Base-by-base conservation (phyloP, 2,113 vertebrate species). In the Myiagra hebetior region DNA sequence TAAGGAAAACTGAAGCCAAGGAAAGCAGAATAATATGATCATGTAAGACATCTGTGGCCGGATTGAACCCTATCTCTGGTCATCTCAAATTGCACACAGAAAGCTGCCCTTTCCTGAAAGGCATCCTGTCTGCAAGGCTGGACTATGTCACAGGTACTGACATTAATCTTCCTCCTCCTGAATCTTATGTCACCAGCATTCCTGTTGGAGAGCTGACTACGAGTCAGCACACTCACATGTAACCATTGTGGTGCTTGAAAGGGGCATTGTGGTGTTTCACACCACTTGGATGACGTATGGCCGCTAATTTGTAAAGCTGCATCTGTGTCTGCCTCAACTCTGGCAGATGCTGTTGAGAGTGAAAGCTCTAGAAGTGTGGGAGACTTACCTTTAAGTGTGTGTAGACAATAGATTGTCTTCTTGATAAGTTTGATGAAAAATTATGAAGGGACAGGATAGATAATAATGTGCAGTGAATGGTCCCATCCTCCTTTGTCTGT, bases 1-100 rank as follows among this genome's bases (percentile, higher is more conserved):
- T 65, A 69, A 59, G 39, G 80, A 77, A 94, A 65, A 59, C 64
- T 63, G 81, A 87, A 94, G 69, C 42, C 56, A 67, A 56, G 47
- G 56, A 68, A 67, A 87, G 74, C 22, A 35, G 62, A 68, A 64
- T 87, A 89, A 87, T 87, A 18, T 35, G 47, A 70, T 93, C 56
- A 24, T 55, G 6, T 28, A 60, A 91, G 80, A 46, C 24, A 20
- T 86, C 37, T 85, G 52, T 91, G 64, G 26, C 26, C 47, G 33
- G 33, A 31, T 53, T 82, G 57, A 89, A 50, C 21, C 13, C 33
- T 89, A 10, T 63, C n/a, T 91, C 44, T 0, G 0, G 24, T 79
- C 52, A 12, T 89, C 56, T 95, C 52, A 44, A 19, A 47, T 81
- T 91, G 30, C 33, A n/a, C 20, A 23, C 22, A 52, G 74, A 76